Base-by-base conservation (phyloP, 1,140 invertebrate species). In the Drosophila pruinosa region DNA sequence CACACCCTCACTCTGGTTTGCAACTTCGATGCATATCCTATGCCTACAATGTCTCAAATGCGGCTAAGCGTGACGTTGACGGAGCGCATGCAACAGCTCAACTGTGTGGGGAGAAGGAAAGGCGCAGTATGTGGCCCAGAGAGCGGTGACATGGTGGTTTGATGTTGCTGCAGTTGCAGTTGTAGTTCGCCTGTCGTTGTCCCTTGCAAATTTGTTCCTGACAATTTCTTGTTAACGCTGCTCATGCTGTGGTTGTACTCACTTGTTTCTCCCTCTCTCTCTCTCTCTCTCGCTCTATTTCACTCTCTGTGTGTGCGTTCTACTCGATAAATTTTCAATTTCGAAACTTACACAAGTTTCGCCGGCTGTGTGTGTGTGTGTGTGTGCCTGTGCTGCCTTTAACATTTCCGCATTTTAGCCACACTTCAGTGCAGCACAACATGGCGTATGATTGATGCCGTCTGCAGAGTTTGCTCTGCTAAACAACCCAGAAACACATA, bases 261-360 rank as follows among this genome's bases (percentile, higher is more conserved):
- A 56, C 45, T n/a, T 15, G 50, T 38, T 43, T 43, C 31, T 48
- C 39, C 17, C 3, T 50, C 31, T 62, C 28, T 61, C 34, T 39
- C 8, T 50, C 57, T 45, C 43, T 43, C 31, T 68, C 47, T 52
- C 22, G 59, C n/a, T 41, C 7, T 64, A 39, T 56, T 24, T 38
- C 22, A 8, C 14, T 52, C n/a, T 38, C 34, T 67, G 34, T 78
- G 70, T 78, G 61, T 56, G 52, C 50, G 67, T 88, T 88, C 78
- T 81, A 81, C 78, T 82, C 82, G 82, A 88, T 88, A 88, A 88
- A 88, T 82, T 88, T 88, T 88, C 82, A 88, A 88, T 88, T 88
- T 88, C 61, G 57, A 38, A 72, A 83, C 38, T 31, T 26, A 56
- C 34, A 74, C 38, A 69, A 67, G 48, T 63, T 62, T 36, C 53